Conservation (phyloP, 2,888 invertebrate species). For the Hemicrepidius hirtus region DNA sequence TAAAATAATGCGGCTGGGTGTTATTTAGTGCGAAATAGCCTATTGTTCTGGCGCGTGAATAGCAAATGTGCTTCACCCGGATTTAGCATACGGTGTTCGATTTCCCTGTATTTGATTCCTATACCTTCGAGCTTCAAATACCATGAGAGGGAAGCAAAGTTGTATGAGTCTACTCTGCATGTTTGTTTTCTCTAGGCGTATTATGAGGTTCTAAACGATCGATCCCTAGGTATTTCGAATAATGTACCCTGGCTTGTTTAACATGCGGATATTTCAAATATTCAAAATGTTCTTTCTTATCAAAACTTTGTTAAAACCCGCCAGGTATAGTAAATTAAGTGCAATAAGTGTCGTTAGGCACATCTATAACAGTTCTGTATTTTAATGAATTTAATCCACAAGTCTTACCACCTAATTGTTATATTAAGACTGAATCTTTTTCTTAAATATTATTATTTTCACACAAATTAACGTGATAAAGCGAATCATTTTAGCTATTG, state of each 20-base stretch:
- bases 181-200: conserved; percentile 18
- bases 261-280: conserved; percentile 17
- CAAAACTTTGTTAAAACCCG: not conserved
- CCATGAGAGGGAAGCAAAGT: conserved; percentile 4
- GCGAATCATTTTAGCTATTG: too few species aligned
- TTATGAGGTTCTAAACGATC: conserved; percentile 13
- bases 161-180: conserved; percentile 4
- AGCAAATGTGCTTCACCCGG: conserved; percentile 8
- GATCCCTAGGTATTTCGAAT: conserved; percentile 15
- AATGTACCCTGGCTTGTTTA: conserved; percentile 17
- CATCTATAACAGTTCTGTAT: too few species aligned
- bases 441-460: too few species aligned
- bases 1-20: conserved; percentile 12
- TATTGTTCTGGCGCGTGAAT: conserved; percentile 12
- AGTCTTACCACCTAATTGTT: too few species aligned
- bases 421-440: too few species aligned
- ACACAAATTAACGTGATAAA: too few species aligned
- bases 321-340: not conserved
- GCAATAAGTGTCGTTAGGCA: too few species aligned
- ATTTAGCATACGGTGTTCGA: conserved; percentile 22
- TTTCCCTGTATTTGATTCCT: conserved; percentile 16
- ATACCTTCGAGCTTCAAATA: conserved; percentile 6
- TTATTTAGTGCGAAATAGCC: conserved; percentile 13
- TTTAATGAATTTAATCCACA: too few species aligned
- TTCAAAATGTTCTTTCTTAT: conserved; percentile 22